phyloP scores from a whole-genome alignment of 2,888 invertebrate genomes.

The Mythimna impura region DNA sequence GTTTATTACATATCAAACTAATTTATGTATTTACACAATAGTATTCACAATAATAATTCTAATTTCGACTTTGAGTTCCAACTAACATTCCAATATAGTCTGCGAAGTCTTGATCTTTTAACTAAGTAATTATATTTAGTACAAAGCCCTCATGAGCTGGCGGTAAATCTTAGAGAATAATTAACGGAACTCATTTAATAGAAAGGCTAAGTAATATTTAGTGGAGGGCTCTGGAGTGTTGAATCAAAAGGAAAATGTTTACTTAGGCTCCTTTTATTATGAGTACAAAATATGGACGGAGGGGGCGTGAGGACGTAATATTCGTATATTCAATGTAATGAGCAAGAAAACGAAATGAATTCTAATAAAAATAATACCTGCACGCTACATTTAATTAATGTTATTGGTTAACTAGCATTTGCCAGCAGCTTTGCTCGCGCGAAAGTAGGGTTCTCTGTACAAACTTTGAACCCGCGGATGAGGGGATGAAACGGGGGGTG shows the following conservation, averaged over 20 bases:
- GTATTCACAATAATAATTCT: no score
- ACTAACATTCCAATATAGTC: not conserved
- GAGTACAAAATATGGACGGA: constrained; percentile 20
- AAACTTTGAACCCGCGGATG: no score
- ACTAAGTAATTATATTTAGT: constrained; percentile 44
- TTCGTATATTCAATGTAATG: constrained; percentile 14
- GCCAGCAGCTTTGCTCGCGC: no score
- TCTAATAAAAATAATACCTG: not conserved
- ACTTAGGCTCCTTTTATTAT: constrained; percentile 36
- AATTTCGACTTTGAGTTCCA: not conserved
- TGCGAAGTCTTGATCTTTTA: constrained; percentile 28
- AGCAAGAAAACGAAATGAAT: constrained; percentile 1
- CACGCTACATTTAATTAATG: no score
- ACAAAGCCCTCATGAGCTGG: constrained; percentile 47
- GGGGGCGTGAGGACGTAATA: not conserved
- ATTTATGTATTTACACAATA: no score
- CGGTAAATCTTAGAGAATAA: constrained; percentile 54
- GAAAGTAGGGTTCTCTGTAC: no score
- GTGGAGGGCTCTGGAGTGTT: constrained; percentile 34
- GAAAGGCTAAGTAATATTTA: constrained; percentile 55
- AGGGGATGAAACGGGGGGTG: no score
- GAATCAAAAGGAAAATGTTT: constrained; percentile 44
- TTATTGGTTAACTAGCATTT: no score
- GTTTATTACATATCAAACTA: no score
- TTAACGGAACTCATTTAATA: constrained; percentile 57